phyloP scores from a whole-genome alignment of 2,797 vertebrate species.

The Diceros bicornis region DNA sequence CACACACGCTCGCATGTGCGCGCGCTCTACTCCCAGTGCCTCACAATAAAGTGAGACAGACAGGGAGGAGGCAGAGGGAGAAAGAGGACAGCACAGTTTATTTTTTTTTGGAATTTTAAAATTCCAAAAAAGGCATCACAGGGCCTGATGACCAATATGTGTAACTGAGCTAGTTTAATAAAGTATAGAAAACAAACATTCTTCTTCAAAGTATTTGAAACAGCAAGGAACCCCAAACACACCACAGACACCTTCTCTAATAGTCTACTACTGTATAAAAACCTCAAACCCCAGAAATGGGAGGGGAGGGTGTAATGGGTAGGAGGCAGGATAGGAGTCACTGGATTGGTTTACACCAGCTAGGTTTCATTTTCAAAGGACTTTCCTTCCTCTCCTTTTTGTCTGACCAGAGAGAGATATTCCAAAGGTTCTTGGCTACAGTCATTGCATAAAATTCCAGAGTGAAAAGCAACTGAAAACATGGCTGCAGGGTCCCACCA shows the following conservation, averaged over 20 bases:
- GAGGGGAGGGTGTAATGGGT: background rate
- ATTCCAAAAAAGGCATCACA: background rate
- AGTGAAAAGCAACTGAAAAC: conserved; percentile 43
- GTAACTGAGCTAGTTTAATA: conserved; percentile 79
- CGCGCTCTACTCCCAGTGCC: conserved; percentile 54
- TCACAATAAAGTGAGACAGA: conserved; percentile 61
- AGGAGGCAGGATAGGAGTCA: background rate
- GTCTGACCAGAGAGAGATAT: conserved; percentile 57
- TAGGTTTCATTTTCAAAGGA: conserved; percentile 54
- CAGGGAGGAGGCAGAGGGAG: conserved; percentile 74
- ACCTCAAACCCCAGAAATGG: background rate
- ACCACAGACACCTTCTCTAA: background rate
- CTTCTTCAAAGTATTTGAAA: conserved; percentile 57
- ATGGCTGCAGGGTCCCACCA: background rate
- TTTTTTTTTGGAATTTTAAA: conserved; percentile 72
- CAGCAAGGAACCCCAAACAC: background rate
- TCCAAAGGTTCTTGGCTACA: conserved; percentile 48
- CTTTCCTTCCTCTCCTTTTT: conserved; percentile 52
- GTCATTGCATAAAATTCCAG: conserved; percentile 43
- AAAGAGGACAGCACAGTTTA: background rate
- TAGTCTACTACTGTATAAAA: background rate
- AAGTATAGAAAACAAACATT: conserved; percentile 32
- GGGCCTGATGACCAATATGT: conserved; percentile 67
- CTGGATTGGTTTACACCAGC: background rate
- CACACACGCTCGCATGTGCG: no score